Evolutionary conservation across 2,113 vertebrate species (phyloP).

Genomic region (Carlito syrichta): DNA sequence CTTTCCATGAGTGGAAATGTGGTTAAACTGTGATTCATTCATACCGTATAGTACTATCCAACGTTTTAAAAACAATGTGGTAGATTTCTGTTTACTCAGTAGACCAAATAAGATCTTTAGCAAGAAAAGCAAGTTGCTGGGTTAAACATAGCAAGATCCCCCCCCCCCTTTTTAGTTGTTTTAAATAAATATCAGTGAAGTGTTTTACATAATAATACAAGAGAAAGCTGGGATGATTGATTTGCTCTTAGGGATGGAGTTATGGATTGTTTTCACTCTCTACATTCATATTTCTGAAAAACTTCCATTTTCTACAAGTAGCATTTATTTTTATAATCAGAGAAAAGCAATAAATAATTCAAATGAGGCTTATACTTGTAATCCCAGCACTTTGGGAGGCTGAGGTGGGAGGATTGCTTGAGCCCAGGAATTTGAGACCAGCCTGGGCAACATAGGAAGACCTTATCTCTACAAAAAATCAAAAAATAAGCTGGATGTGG

Average conservation of each 20-base stretch:
- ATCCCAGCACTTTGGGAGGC: too few relatives aligned
- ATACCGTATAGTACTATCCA: background rate
- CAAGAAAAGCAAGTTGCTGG: conserved; percentile 22
- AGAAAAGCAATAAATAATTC: conserved; percentile 12
- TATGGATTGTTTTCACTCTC: background rate
- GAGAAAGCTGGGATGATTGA: background rate
- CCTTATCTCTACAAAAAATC: too few relatives aligned
- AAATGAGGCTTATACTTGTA: background rate
- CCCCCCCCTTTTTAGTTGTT: background rate
- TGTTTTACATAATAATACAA: background rate
- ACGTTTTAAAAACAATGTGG: background rate
- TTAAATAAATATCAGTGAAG: background rate
- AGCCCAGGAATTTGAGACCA: too few relatives aligned
- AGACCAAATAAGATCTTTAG: background rate
- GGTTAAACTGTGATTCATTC: background rate
- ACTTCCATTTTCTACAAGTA: background rate
- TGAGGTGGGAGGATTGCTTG: too few relatives aligned
- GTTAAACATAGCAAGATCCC: background rate
- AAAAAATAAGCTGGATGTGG: too few relatives aligned
- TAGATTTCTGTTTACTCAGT: background rate
- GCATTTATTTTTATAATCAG: conserved; percentile 21
- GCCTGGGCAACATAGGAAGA: too few relatives aligned
- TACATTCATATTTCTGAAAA: background rate
- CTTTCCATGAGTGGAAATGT: background rate
- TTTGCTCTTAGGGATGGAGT: background rate